Conservation (phyloP, 2,113 vertebrate genomes). For the Serinus canaria region DNA sequence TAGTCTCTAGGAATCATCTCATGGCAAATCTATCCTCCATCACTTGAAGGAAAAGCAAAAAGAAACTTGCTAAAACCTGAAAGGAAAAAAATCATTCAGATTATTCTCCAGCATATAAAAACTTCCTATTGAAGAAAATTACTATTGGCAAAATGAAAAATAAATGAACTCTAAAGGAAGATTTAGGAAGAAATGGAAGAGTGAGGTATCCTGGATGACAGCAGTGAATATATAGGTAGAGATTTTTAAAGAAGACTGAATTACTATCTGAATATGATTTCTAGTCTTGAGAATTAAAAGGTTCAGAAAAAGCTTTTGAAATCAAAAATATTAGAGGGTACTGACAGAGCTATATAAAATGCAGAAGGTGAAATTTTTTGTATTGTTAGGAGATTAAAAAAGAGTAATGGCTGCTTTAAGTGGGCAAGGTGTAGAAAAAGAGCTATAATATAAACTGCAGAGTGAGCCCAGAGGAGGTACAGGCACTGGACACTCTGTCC, state of each 20-base stretch:
- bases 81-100: background rate
- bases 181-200: background rate
- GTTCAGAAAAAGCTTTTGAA: constrained; percentile 21
- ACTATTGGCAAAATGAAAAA: background rate
- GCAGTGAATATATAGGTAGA: background rate
- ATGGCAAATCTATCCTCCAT: background rate
- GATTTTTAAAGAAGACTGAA: constrained; percentile 6
- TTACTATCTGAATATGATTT: constrained; percentile 19
- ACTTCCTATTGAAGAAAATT: background rate
- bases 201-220: background rate
- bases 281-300: constrained; percentile 20
- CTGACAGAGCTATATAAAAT: constrained; percentile 25
- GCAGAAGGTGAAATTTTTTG: constrained; percentile 30
- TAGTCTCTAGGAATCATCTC: background rate
- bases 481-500: background rate
- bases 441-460: background rate
- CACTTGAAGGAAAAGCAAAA: background rate
- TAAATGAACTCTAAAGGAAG: background rate
- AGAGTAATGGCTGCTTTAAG: constrained; percentile 22
- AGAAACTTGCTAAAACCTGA: background rate
- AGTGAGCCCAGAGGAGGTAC: background rate
- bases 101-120: background rate
- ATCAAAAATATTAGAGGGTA: constrained; percentile 37
- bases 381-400: constrained; percentile 17
- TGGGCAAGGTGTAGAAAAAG: background rate